Base-by-base conservation (phyloP, 92 coral and sea anemone species). In the Bergia sp. region DNA sequence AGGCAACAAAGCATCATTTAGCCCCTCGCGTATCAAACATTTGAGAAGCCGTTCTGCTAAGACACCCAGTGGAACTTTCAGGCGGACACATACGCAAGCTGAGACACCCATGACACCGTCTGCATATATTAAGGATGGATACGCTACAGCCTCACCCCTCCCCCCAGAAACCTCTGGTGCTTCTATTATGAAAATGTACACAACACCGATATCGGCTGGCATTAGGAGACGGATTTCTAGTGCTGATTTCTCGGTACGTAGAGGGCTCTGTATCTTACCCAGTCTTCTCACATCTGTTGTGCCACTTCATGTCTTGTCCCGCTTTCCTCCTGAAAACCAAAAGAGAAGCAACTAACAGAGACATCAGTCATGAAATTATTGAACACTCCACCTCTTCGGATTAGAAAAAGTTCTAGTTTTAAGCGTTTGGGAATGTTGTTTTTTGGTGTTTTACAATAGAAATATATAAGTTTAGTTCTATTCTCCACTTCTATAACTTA, bases 91-190 rank as follows among this genome's bases (percentile, higher is more conserved):
- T 55, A 49, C 79, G 20, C 81, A 69, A 53, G 71, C 82, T 53
- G 64, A 44, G 13, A 44, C 94, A 18, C 50, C 85, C 23, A 72
- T 81, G 86, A 92, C 94, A 45, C 92, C 94, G 13, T 92, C 94
- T 10, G 88, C 82, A 3, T 72, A 16, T 11, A 86, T 89, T 49
- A 89, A 89, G 11, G 83, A 87, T 36, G 75, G 86, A 7, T 86
- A 58, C 73, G 80, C 79, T 43, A 85, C 89, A 15, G 2, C 87
- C 65, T 44, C 67, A 15, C 87, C 66, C 23, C 77, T 84, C 50
- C 43, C 42, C 87, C 79, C 87, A 29, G 67, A 84, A 3, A 69
- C 87, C 37, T 81, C 92, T 3, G 65, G 92, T 41, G 86, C 86
- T 36, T 50, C 90, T 20, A 86, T 89, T 73, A 82, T 77, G 40